Percentiles rank a stretch among this genome's conserved stretches.
phyloP scores from a whole-genome alignment of 2,113 vertebrate genomes.

The Morphnarchus princeps region DNA sequence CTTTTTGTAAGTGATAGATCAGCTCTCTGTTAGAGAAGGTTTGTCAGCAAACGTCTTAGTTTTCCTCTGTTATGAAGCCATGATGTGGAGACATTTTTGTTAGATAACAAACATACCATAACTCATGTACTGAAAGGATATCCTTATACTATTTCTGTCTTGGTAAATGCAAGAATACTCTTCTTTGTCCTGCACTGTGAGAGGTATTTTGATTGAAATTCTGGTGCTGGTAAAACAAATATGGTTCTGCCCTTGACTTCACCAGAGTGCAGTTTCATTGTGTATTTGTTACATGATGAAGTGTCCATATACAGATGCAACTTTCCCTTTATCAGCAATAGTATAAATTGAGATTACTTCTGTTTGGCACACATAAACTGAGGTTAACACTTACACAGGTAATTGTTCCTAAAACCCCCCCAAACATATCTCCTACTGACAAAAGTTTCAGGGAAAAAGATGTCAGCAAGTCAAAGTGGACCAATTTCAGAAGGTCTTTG shows the following conservation, averaged over 20 bases:
- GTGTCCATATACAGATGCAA: not conserved
- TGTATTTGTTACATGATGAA: not conserved
- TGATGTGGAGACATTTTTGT: not conserved
- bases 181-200: not conserved
- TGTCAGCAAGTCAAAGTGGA: not conserved
- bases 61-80: not conserved
- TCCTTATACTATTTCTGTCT: not conserved
- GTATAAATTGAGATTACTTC: not conserved
- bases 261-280: not conserved
- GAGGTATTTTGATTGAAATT: not conserved
- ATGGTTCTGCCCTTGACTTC: not conserved
- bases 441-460: not conserved
- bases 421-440: not conserved
- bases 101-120: not conserved
- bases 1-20: not conserved
- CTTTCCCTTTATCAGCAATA: not conserved
- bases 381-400: not conserved
- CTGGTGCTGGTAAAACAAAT: not conserved
- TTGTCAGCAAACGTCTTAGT: not conserved
- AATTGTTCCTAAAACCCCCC: not conserved
- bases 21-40: not conserved
- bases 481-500: not conserved
- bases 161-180: not conserved
- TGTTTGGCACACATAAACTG: not conserved
- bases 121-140: not conserved